Conservation (phyloP, 2,113 vertebrate species). For the Myodes glareolus region DNA sequence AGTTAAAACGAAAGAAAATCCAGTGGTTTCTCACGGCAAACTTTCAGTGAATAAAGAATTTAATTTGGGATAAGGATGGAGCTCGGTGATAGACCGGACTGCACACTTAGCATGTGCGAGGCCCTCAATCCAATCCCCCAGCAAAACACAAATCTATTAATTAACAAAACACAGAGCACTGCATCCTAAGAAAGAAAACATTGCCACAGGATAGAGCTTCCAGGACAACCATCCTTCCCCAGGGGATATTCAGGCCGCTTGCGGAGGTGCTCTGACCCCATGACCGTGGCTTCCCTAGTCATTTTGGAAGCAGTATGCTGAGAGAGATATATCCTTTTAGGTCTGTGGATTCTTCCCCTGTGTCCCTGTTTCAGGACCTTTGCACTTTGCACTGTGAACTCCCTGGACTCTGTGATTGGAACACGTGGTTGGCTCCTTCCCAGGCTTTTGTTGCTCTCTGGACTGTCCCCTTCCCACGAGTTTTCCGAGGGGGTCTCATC, state of each 20-base stretch:
- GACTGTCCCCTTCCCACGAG: not conserved
- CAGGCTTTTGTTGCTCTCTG: not conserved
- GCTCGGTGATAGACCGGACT: not conserved
- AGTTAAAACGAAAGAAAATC: slow-evolving; percentile 19
- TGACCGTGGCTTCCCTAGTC: not conserved
- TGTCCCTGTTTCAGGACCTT: not conserved
- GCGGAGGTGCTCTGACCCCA: not conserved
- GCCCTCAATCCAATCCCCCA: not conserved
- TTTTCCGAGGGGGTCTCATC: not conserved
- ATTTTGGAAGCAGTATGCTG: not conserved
- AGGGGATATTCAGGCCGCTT: not conserved
- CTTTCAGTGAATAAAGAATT: slow-evolving; percentile 49
- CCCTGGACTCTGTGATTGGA: not conserved
- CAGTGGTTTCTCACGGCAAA: not conserved
- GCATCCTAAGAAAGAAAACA: not conserved
- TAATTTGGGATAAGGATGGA: not conserved
- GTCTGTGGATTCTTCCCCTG: not conserved
- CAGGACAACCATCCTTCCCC: not conserved
- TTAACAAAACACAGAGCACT: slow-evolving; percentile 29
- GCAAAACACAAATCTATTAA: slow-evolving; percentile 10
- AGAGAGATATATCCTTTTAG: not conserved
- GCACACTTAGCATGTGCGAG: not conserved
- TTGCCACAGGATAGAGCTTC: not conserved
- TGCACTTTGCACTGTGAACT: not conserved
- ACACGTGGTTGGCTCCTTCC: not conserved